Conservation (phyloP, 2,797 vertebrate genomes). For the Sternotherus odoratus region DNA sequence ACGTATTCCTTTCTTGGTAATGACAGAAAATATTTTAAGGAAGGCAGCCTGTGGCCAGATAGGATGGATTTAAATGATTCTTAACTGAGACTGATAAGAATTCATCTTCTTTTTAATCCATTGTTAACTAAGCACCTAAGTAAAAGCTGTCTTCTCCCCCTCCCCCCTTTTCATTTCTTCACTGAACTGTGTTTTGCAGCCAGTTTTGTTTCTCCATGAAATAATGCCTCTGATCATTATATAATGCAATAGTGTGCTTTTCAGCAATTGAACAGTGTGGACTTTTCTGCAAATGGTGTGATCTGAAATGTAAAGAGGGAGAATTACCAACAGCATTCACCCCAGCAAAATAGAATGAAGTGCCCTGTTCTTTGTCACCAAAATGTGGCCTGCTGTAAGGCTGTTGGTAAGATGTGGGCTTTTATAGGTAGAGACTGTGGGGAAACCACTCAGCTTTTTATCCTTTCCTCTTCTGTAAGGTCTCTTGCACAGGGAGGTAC, state of each 20-base stretch:
- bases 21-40: neutral
- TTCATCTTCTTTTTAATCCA: slow-evolving; percentile 42
- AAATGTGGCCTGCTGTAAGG: neutral
- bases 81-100: slow-evolving; percentile 16
- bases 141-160: neutral
- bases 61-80: slow-evolving; percentile 8
- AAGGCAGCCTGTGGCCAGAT: neutral
- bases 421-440: slow-evolving; percentile 30
- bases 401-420: slow-evolving; percentile 25
- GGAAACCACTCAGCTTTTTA: slow-evolving; percentile 42
- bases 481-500: neutral
- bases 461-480: slow-evolving; percentile 24
- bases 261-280: slow-evolving; percentile 18
- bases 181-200: neutral
- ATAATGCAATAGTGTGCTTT: slow-evolving; percentile 47
- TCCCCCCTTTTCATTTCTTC: neutral
- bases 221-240: neutral
- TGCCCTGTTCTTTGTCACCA: slow-evolving; percentile 41
- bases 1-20: neutral
- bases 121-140: slow-evolving; percentile 37
- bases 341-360: neutral
- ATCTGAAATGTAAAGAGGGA: slow-evolving; percentile 46
- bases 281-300: slow-evolving; percentile 21
- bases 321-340: neutral
- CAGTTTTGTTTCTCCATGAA: slow-evolving; percentile 37